Evolutionary conservation across 2,797 vertebrate species (phyloP).

Genomic region (Lates japonicus): DNA sequence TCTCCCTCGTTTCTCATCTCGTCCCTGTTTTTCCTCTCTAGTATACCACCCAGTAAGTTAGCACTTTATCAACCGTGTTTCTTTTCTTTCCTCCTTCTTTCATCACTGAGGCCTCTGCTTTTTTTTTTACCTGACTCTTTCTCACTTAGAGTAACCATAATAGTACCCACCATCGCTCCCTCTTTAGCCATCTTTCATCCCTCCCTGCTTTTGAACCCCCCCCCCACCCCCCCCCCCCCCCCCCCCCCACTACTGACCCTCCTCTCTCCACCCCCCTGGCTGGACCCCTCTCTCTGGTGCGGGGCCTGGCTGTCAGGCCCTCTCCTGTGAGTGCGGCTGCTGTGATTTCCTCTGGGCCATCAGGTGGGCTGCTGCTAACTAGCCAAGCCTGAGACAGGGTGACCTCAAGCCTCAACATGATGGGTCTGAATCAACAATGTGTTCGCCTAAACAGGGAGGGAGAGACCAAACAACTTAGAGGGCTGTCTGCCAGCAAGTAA

Average conservation of each 20-base stretch:
- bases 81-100: conserved; percentile 42
- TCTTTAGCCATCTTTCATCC: conserved; percentile 73
- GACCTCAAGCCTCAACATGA: conserved; percentile 90
- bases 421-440: conserved; percentile 91
- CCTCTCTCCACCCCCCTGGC: conserved; percentile 69
- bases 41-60: conserved; percentile 38
- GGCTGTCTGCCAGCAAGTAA: conserved; percentile 82
- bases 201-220: conserved; percentile 53
- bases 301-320: conserved; percentile 88
- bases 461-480: conserved; percentile 87
- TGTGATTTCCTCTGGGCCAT: conserved; percentile 90
- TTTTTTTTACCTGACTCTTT: conserved; percentile 35
- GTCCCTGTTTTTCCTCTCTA: conserved; percentile 23
- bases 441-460: conserved; percentile 87
- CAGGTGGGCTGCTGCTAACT: conserved; percentile 91
- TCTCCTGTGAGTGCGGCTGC: conserved; percentile 88
- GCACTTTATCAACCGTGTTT: conserved; percentile 42
- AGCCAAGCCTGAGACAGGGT: conserved; percentile 92
- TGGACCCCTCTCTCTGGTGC: conserved; percentile 82
- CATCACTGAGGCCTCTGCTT: conserved; percentile 27
- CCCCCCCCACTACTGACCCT: conserved; percentile 67
- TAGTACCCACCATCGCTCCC: conserved; percentile 56
- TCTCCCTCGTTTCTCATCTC: conserved; percentile 36
- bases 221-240: conserved; percentile 33
- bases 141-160: conserved; percentile 52